Evolutionary conservation across 2,888 invertebrate species (phyloP).

Genomic region (Apotomis turbidana): DNA sequence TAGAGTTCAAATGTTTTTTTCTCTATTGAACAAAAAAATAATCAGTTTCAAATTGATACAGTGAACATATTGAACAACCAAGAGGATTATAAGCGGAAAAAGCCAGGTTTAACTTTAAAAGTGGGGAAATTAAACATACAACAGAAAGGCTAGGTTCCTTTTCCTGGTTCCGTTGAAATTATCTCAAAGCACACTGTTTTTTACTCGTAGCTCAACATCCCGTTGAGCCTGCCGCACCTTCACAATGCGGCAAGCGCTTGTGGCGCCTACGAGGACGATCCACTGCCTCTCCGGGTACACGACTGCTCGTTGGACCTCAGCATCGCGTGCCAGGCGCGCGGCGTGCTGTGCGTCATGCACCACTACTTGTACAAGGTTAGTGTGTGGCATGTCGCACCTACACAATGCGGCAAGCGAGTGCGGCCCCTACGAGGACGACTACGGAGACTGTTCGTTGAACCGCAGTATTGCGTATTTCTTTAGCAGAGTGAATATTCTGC

Average conservation of each 20-base stretch:
- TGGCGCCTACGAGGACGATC: slow-evolving; percentile 91
- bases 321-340: slow-evolving; percentile 89
- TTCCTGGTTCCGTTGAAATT: too few species aligned
- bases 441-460: slow-evolving; percentile 92
- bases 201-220: slow-evolving; percentile 90
- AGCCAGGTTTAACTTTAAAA: too few species aligned
- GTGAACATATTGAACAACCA: too few species aligned
- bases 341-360: slow-evolving; percentile 89
- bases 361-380: slow-evolving; percentile 91
- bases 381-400: slow-evolving; percentile 55
- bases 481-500: too few species aligned
- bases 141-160: too few species aligned
- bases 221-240: slow-evolving; percentile 90
- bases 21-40: too few species aligned
- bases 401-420: slow-evolving; percentile 44
- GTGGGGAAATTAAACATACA: too few species aligned
- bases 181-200: too few species aligned
- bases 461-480: slow-evolving; percentile 86
- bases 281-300: slow-evolving; percentile 90
- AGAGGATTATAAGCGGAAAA: too few species aligned
- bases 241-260: slow-evolving; percentile 78
- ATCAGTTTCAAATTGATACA: too few species aligned
- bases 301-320: slow-evolving; percentile 92
- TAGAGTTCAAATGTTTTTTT: too few species aligned
- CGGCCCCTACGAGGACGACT: slow-evolving; percentile 86